Evolutionary conservation across 1,140 invertebrate genomes (phyloP).

Genomic region (Mamestra configurata): DNA sequence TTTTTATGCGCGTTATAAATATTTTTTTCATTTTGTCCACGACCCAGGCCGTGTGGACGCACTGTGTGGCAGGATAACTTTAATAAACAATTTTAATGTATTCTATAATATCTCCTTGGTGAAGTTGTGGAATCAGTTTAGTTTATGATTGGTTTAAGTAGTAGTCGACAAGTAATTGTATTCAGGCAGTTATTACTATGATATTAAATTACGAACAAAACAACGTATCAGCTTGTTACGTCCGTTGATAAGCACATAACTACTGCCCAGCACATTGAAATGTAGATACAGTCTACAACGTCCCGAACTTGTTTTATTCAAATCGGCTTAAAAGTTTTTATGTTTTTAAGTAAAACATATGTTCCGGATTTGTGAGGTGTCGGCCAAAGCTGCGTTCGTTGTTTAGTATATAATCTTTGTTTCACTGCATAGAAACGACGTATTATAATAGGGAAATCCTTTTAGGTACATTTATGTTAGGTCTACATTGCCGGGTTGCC

Average conservation of each 20-base stretch:
- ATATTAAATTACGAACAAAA: constrained; percentile 9
- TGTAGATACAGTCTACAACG: neutral
- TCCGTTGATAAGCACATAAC: constrained; percentile 37
- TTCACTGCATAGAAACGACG: constrained; percentile 23
- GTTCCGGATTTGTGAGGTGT: neutral
- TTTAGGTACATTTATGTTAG: constrained; percentile 40
- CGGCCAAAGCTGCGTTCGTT: neutral
- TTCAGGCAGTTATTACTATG: neutral
- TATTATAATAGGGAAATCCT: constrained; percentile 39
- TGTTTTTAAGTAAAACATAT: too few species aligned
- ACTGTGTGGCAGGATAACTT: constrained; percentile 39
- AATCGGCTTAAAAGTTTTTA: neutral
- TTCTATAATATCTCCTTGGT: constrained; percentile 34
- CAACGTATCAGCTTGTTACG: constrained; percentile 25
- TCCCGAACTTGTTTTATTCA: constrained; percentile 12
- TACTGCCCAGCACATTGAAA: constrained; percentile 10
- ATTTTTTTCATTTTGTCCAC: constrained; percentile 54
- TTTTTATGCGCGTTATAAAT: constrained; percentile 66
- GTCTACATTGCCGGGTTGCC: constrained; percentile 15
- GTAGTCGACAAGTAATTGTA: neutral
- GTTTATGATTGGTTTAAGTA: neutral
- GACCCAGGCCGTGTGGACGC: constrained; percentile 26
- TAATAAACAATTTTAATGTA: constrained; percentile 42
- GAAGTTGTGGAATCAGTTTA: constrained; percentile 1
- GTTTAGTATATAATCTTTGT: constrained; percentile 20